Base-by-base conservation (phyloP, 1,140 invertebrate genomes). In the Drosophila baimaii region DNA sequence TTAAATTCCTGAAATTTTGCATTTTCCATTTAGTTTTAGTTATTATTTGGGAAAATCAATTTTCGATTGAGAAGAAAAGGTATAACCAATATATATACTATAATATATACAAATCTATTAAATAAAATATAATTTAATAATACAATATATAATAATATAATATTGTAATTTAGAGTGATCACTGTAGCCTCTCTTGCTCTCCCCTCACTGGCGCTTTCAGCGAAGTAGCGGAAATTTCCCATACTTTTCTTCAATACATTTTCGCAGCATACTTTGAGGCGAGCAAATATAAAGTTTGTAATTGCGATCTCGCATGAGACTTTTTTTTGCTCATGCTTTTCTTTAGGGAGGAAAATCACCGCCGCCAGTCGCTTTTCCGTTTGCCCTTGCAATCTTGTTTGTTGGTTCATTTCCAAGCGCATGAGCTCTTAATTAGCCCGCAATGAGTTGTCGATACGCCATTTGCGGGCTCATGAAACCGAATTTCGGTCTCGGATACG, bases 361-460 rank as follows among this genome's bases (percentile, higher is more conserved):
- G 29, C 47, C 61, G 29, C 33, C 44, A 41, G 47, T 46, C 73
- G 46, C 41, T 59, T 66, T 47, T 51, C 15, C 13, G 49, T 46
- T 65, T 54, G 57, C 35, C 27, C 47, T 55, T 44, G 52, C 23
- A 10, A 37, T 23, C 13, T 35, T 49, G 52, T 56, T 51, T 70
- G 63, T 62, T 64, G 43, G 55, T 69, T 47, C 8, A 33, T 54
- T 63, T 66, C 49, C 44, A 41, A 47, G 58, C 59, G 65, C 82
- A 81, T 69, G 65, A 88, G 79, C 61, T 88, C 84, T 73, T 88
- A 88, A 88, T 88, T 88, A 79, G 79, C 64, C 72, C 77, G 72
- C 76, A 88, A 80, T 89, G 83, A 83, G 77, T 83, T 89, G 83
- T 66, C 68, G 41, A 86, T 85, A 84, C 61, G 44, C 21, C 39